A percentile compares a stretch with the other conserved stretches of the same genome.
Conservation (phyloP, 2,797 vertebrate genomes). For the Clarias fuscus region DNA sequence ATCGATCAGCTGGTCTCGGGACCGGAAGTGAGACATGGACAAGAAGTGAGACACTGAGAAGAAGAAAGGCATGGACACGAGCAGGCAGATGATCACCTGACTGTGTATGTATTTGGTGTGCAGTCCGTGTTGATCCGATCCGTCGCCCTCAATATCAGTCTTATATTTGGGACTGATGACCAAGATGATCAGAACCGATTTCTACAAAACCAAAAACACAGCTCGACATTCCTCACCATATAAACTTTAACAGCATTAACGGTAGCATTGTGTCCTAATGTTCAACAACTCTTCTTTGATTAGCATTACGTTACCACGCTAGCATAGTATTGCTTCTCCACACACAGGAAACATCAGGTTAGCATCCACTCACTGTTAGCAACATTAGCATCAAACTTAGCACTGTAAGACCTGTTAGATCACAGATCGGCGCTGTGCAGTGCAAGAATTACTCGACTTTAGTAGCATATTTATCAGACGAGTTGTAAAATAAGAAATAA, state of each 20-base stretch:
- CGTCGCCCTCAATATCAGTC: slow-evolving; percentile 86
- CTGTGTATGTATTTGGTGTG: slow-evolving; percentile 97
- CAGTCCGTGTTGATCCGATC: slow-evolving; percentile 89
- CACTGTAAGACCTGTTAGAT: background rate
- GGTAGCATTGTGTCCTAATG: background rate
- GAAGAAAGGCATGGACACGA: too few species aligned
- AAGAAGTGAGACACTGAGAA: background rate
- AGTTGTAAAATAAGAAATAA: too few species aligned
- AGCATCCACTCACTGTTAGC: background rate
- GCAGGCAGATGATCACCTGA: slow-evolving; percentile 75
- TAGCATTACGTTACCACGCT: too few species aligned
- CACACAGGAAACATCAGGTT: background rate
- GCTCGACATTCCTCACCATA: too few species aligned
- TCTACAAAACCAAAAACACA: slow-evolving; percentile 70
- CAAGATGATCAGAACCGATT: slow-evolving; percentile 93
- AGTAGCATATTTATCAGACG: too few species aligned
- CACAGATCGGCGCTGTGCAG: background rate
- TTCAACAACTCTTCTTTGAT: background rate
- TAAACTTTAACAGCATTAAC: background rate
- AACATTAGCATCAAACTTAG: background rate
- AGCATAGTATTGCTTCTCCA: background rate
- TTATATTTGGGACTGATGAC: slow-evolving; percentile 97
- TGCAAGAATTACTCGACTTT: too few species aligned
- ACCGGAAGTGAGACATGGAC: background rate
- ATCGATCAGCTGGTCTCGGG: background rate